Evolutionary conservation across 2,113 vertebrate species (phyloP).

Genomic region (Cololabis saira): DNA sequence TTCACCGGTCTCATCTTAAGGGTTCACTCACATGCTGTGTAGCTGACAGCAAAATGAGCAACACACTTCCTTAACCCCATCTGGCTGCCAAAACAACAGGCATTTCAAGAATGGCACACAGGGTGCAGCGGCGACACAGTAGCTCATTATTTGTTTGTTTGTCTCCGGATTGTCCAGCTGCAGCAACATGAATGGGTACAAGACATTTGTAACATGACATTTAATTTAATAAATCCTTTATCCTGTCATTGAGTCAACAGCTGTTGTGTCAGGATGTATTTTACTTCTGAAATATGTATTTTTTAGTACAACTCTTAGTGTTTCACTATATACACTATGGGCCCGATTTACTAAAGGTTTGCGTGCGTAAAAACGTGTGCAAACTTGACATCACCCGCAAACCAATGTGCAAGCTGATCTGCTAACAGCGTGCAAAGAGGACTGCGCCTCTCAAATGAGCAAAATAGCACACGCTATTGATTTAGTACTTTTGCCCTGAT

Average conservation of each 20-base stretch:
- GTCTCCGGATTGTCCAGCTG: constrained; percentile 10
- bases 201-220: neutral
- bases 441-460: too few species aligned
- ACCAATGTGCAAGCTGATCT: too few species aligned
- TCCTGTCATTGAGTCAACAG: neutral
- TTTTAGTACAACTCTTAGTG: neutral
- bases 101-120: constrained; percentile 44
- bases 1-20: constrained; percentile 54
- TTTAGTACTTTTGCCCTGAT: too few species aligned
- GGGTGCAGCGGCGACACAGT: constrained; percentile 24
- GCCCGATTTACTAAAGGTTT: too few species aligned
- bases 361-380: too few species aligned
- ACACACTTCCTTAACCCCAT: constrained; percentile 39
- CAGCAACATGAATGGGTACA: constrained; percentile 15
- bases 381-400: too few species aligned
- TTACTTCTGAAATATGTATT: neutral
- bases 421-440: too few species aligned
- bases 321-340: too few species aligned
- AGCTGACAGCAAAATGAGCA: constrained; percentile 58
- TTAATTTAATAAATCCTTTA: neutral
- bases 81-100: constrained; percentile 50
- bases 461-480: too few species aligned
- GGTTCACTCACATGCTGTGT: constrained; percentile 57
- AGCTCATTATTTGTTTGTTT: constrained; percentile 43
- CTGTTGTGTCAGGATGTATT: neutral